These are phyloP conservation scores for Zaprionus lachaisei DNA, from an alignment of 1,140 invertebrate species.

Conservation along the genomic window DNA sequence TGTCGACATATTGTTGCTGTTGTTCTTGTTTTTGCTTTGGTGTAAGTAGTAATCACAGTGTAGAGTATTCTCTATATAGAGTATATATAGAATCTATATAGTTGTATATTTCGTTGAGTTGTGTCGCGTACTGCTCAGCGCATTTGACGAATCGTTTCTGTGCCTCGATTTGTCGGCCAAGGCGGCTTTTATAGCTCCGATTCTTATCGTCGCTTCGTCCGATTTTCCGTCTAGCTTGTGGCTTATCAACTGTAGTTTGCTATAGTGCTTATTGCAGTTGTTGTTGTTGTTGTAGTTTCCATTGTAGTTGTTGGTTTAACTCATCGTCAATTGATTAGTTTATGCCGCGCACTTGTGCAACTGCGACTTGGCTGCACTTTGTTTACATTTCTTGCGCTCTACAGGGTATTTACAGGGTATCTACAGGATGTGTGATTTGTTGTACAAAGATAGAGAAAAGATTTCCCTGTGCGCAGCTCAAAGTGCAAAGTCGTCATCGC, in stretches of 20 bases:
- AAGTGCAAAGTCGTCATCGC: conserved; percentile 66
- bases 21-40: not conserved
- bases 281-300: conserved; percentile 23
- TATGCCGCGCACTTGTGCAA: conserved; percentile 40
- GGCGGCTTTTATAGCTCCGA: conserved; percentile 55
- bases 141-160: conserved; percentile 54
- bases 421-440: not conserved
- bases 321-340: conserved; percentile 65
- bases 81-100: conserved; percentile 25
- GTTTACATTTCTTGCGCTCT: conserved; percentile 30
- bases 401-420: conserved; percentile 14
- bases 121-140: conserved; percentile 24
- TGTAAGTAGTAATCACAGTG: conserved; percentile 53
- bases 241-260: conserved; percentile 14
- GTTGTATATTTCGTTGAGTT: conserved; percentile 26
- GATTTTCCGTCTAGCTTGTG: conserved; percentile 15
- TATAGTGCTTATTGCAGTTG: conserved; percentile 4
- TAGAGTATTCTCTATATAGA: not conserved
- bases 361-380: conserved; percentile 37
- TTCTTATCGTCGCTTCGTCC: conserved; percentile 41
- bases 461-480: conserved; percentile 40
- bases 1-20: conserved; percentile 62
- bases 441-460: not conserved
- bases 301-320: conserved; percentile 23
- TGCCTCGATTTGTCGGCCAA: conserved; percentile 10